A percentile compares a stretch with the other conserved stretches of the same genome.
Conservation (phyloP, 2,113 vertebrate genomes). For the Anoplopoma fimbria region DNA sequence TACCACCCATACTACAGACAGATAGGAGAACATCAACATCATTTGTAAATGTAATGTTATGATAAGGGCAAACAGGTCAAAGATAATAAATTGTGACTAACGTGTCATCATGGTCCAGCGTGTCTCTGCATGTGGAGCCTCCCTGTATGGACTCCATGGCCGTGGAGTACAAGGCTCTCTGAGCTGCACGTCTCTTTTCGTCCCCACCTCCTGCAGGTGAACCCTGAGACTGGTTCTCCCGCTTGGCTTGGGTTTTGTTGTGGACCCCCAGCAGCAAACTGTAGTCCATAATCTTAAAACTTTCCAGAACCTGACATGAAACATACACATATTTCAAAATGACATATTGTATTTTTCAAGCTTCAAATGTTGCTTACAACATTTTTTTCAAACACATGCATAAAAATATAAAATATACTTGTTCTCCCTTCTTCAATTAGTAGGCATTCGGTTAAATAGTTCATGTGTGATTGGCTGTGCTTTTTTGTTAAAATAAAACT, state of each 20-base stretch:
- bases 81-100: constrained; percentile 63
- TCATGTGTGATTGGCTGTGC: not conserved
- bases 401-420: not conserved
- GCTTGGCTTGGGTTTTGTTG: constrained; percentile 92
- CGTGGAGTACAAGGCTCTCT: constrained; percentile 95
- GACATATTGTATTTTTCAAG: not conserved
- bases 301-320: constrained; percentile 91
- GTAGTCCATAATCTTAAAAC: constrained; percentile 99
- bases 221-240: constrained; percentile 88
- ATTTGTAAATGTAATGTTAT: not conserved
- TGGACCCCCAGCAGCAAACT: constrained; percentile 96
- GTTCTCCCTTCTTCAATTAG: not conserved
- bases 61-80: accelerated
- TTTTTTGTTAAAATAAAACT: not conserved
- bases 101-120: constrained; percentile 95
- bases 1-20: constrained; percentile 93
- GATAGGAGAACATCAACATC: constrained; percentile 1
- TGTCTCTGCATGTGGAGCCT: constrained; percentile 89
- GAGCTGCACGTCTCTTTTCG: constrained; percentile 90
- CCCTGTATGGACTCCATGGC: constrained; percentile 99
- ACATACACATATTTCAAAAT: not conserved
- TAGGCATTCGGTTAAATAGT: not conserved
- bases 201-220: constrained; percentile 85
- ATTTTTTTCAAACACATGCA: not conserved
- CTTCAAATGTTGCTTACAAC: not conserved